Evolutionary conservation across 2,113 vertebrate species (phyloP), one percentile per base, ranked within the genome.

Genomic region (Plecturocebus donacophilus): DNA sequence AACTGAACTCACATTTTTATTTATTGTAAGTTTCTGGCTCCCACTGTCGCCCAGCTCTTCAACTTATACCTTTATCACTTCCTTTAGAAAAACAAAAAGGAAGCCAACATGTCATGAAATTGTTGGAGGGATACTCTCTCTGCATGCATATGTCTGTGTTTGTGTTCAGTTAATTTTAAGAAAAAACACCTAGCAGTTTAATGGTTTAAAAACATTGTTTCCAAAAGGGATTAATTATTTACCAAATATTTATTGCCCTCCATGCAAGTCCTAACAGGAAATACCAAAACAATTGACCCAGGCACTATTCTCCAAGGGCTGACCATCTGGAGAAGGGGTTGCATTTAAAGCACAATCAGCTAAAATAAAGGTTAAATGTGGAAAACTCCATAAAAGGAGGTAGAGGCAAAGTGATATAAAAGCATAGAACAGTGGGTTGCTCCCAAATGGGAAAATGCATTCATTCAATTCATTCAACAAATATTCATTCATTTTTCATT

Each of bases 211-310:
- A 91, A 19, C 68, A 93, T 64, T 13, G 6, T 75, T 96, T 96
- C 61, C 66, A 96, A 97, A 94, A 47, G 54, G 30, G 58, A 95
- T 97, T 96, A 91, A 97, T 93, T 96, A 95, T 98, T 97, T 88
- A 96, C 66, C 82, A 95, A 96, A 87, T 95, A 94, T 88, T 96
- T 95, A 96, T 58, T 94, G 73, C 66, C 23, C 25, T 91, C 77
- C 68, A 83, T 75, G 79, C 92, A 89, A 83, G 38, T 21, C 27
- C 83, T 90, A 91, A 92, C 88, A 97, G 94, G 86, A 98, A 96
- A 97, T 87, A 88, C 68, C 88, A 88, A 88, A 95, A 95, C 47
- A 49, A 70, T 8, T 92, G 87, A 95, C 27, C 70, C 81, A 91
- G 81, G 79, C 52, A 66, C 87, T 90, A 52, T 47, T 87, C 61